phyloP scores from a whole-genome alignment of 2,888 invertebrate genomes.

The Idaea aversata region DNA sequence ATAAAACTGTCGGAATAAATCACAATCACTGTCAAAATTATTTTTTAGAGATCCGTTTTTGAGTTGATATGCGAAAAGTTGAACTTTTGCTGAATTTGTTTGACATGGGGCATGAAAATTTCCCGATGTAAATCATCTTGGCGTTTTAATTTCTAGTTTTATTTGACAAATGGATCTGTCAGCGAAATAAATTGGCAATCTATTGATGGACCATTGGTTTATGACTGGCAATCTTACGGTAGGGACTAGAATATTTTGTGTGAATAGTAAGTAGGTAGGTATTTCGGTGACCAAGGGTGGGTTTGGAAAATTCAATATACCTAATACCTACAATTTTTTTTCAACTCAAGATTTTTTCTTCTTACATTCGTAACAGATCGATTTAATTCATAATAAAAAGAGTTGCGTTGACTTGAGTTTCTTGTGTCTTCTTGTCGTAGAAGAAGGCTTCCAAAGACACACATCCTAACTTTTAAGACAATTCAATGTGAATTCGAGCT shows the following conservation, averaged over 20 bases:
- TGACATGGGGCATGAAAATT: not conserved
- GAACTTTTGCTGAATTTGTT: not conserved
- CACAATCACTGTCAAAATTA: not conserved
- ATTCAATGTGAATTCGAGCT: too few species aligned
- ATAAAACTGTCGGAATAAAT: constrained; percentile 1
- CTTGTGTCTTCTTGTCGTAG: too few species aligned
- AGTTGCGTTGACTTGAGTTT: too few species aligned
- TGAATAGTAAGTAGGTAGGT: too few species aligned
- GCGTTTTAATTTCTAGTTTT: not conserved
- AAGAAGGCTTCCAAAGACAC: too few species aligned
- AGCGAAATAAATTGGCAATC: not conserved
- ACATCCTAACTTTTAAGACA: too few species aligned
- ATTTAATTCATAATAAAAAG: too few species aligned
- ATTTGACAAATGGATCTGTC: not conserved
- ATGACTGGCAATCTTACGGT: not conserved
- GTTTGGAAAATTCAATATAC: too few species aligned
- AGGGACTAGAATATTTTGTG: not conserved
- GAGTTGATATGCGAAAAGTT: not conserved
- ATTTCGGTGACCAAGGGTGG: too few species aligned
- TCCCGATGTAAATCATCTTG: not conserved
- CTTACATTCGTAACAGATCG: too few species aligned
- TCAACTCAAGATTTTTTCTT: too few species aligned
- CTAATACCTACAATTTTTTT: too few species aligned
- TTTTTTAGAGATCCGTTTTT: not conserved
- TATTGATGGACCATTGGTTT: not conserved